Conservation (phyloP, 1,140 invertebrate species). For the Hydropsyche tenuis region DNA sequence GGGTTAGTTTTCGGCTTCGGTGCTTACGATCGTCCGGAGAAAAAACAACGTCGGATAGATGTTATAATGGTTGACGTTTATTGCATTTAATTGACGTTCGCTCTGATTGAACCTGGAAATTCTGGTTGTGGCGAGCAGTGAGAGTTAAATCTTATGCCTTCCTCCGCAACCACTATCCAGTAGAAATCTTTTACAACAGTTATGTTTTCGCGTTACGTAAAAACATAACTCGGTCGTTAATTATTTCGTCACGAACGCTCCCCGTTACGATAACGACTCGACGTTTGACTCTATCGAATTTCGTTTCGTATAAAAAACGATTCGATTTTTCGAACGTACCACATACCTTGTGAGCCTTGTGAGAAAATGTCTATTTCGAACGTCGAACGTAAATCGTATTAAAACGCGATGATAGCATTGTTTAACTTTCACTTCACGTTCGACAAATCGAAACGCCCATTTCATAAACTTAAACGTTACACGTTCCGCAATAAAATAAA, state of each 20-base stretch:
- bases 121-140: conserved; percentile 22
- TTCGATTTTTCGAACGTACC: neutral
- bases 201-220: conserved; percentile 26
- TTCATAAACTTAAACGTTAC: neutral
- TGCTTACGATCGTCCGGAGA: conserved; percentile 9
- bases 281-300: conserved; percentile 11
- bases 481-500: conserved; percentile 2
- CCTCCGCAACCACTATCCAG: conserved; percentile 14
- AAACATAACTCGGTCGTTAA: neutral
- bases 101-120: conserved; percentile 26
- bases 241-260: conserved; percentile 18
- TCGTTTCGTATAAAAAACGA: conserved; percentile 5
- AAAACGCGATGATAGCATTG: neutral
- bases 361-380: conserved; percentile 2
- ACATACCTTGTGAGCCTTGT: neutral
- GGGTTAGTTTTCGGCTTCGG: neutral
- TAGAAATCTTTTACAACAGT: conserved; percentile 20
- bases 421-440: conserved; percentile 23
- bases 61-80: conserved; percentile 31
- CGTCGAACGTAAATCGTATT: neutral
- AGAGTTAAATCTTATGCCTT: conserved; percentile 30
- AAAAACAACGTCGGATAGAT: conserved; percentile 11
- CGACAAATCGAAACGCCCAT: conserved; percentile 11
- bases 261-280: conserved; percentile 20
- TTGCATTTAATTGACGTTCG: conserved; percentile 35